These are phyloP conservation scores for Eupristina koningsbergeri DNA, from an alignment of 1,140 invertebrate genomes.

Conservation along the genomic window DNA sequence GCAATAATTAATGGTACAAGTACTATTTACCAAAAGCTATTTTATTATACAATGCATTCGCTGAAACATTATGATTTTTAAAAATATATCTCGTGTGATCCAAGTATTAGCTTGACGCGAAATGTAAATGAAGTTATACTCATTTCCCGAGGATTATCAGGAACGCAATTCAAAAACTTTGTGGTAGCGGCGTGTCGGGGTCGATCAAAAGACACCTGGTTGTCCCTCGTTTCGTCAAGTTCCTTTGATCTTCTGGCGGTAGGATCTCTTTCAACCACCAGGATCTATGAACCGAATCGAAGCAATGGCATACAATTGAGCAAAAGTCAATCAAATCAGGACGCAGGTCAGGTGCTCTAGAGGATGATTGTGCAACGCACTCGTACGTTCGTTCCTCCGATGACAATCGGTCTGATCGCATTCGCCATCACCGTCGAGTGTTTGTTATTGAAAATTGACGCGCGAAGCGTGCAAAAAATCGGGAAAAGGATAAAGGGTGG, in stretches of 20 bases:
- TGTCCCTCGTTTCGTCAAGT: background rate
- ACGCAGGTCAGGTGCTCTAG: background rate
- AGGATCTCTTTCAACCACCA: too few species aligned
- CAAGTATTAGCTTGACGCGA: background rate
- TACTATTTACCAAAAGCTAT: too few species aligned
- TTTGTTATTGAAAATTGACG: background rate
- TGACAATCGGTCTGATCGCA: too few species aligned
- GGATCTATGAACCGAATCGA: too few species aligned
- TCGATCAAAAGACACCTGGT: background rate
- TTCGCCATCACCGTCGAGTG: too few species aligned
- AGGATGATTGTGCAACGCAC: constrained; percentile 9
- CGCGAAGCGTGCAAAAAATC: background rate
- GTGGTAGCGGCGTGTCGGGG: background rate
- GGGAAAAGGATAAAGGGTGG: background rate
- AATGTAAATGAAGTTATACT: background rate
- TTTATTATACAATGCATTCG: too few species aligned
- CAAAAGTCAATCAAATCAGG: constrained; percentile 24
- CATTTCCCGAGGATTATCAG: background rate
- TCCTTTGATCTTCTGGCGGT: too few species aligned
- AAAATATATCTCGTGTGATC: background rate
- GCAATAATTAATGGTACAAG: too few species aligned
- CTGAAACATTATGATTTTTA: background rate
- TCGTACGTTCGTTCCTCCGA: too few species aligned
- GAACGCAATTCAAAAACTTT: background rate
- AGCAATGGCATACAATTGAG: background rate